Evolutionary conservation across 1,140 invertebrate species (phyloP).

Genomic region (Drosophila leontia): DNA sequence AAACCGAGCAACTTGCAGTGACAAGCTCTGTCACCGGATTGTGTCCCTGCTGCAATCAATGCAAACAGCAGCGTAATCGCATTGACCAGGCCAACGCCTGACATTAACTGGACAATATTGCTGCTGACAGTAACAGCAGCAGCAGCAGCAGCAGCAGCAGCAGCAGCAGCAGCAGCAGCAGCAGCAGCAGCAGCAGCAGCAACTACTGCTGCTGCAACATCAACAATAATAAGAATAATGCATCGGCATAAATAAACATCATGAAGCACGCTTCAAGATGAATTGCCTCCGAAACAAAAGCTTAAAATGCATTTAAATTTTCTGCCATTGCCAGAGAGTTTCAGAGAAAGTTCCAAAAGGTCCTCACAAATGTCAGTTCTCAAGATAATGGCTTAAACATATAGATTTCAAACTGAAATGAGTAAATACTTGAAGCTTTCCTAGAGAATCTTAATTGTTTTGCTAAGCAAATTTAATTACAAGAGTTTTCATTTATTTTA

Average conservation of each 20-base stretch:
- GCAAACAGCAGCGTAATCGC: conserved; percentile 74
- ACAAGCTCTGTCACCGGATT: conserved; percentile 64
- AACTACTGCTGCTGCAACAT: conserved; percentile 19
- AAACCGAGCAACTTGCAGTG: conserved; percentile 50
- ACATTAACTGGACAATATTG: conserved; percentile 58
- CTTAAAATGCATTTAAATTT: conserved; percentile 21
- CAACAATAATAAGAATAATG: conserved; percentile 41
- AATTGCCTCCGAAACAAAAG: conserved; percentile 37
- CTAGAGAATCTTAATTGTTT: not conserved
- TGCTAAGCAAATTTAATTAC: not conserved
- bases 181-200: not conserved
- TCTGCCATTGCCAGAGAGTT: conserved; percentile 2
- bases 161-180: conserved; percentile 20
- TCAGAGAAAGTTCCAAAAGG: not conserved
- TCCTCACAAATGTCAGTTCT: not conserved
- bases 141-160: not conserved
- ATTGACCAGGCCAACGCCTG: conserved; percentile 61
- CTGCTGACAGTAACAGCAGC: conserved; percentile 55
- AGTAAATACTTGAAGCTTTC: not conserved
- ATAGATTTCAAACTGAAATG: not conserved
- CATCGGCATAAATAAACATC: conserved; percentile 70
- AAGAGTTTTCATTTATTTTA: no score
- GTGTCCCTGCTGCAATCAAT: conserved; percentile 71
- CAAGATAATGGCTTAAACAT: not conserved
- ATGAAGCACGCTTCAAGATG: conserved; percentile 59